These are phyloP conservation scores for Rafetus swinhoei DNA, from an alignment of 2,113 vertebrate genomes.

Conservation along the genomic window DNA sequence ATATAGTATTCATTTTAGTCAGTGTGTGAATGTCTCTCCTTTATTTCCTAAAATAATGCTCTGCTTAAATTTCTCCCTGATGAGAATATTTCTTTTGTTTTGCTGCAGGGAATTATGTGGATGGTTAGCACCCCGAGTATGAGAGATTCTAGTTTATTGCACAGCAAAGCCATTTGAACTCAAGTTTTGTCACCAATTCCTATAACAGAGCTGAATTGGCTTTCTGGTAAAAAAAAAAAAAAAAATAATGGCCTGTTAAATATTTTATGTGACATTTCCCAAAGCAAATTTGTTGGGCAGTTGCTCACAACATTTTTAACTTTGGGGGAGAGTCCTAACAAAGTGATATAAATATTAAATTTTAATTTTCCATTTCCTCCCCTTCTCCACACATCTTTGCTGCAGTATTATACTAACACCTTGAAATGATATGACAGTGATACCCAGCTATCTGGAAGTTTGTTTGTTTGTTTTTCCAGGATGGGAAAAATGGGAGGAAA, in stretches of 20 bases:
- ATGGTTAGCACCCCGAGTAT: not conserved
- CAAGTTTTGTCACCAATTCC: not conserved
- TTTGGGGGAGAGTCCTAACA: not conserved
- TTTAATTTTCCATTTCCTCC: not conserved
- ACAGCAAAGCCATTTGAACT: not conserved
- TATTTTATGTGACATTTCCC: not conserved
- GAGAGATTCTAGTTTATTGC: not conserved
- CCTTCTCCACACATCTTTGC: not conserved
- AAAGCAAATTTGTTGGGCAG: not conserved
- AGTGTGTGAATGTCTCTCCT: not conserved
- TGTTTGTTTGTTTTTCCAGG: not conserved
- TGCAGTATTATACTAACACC: not conserved
- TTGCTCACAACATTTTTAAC: not conserved
- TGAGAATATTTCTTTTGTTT: not conserved
- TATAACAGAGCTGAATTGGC: not conserved
- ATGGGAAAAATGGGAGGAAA: too few relatives aligned
- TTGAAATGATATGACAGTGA: not conserved
- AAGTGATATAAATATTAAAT: not conserved
- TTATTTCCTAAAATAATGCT: not conserved
- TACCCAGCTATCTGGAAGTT: not conserved
- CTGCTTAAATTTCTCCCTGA: not conserved
- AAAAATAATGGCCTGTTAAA: not conserved
- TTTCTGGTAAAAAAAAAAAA: not conserved
- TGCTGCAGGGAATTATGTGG: not conserved
- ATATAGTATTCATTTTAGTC: not conserved